These are phyloP conservation scores for Jacana jacana DNA, from an alignment of 2,113 vertebrate genomes.

Conservation along the genomic window DNA sequence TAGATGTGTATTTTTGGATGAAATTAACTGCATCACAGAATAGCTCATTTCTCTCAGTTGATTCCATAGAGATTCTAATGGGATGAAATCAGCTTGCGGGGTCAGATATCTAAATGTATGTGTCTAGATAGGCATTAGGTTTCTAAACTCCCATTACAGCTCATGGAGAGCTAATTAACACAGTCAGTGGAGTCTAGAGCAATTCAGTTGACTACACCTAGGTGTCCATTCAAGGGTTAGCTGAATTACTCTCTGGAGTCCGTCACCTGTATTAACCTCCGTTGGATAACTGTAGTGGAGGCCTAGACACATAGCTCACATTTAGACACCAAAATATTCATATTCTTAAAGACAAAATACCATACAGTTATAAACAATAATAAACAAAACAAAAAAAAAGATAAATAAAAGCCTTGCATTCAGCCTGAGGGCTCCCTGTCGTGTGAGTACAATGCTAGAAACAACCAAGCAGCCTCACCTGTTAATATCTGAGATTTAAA, in stretches of 20 bases:
- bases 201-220: background rate
- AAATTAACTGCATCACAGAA: background rate
- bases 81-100: background rate
- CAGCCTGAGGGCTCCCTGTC: background rate
- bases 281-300: background rate
- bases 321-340: background rate
- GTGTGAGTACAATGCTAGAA: background rate
- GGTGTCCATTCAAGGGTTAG: background rate
- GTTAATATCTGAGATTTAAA: background rate
- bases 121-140: background rate
- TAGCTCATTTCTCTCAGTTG: background rate
- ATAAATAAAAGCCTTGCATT: background rate
- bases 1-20: background rate
- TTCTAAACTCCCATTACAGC: background rate
- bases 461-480: background rate
- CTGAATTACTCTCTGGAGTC: background rate
- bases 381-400: too few relatives aligned
- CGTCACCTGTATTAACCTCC: background rate
- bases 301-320: background rate
- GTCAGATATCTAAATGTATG: background rate
- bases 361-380: background rate
- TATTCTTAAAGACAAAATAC: background rate
- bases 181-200: background rate
- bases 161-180: background rate
- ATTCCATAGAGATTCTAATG: background rate